phyloP scores from a whole-genome alignment of 2,888 invertebrate genomes.

The Chrysolina oricalcia region DNA sequence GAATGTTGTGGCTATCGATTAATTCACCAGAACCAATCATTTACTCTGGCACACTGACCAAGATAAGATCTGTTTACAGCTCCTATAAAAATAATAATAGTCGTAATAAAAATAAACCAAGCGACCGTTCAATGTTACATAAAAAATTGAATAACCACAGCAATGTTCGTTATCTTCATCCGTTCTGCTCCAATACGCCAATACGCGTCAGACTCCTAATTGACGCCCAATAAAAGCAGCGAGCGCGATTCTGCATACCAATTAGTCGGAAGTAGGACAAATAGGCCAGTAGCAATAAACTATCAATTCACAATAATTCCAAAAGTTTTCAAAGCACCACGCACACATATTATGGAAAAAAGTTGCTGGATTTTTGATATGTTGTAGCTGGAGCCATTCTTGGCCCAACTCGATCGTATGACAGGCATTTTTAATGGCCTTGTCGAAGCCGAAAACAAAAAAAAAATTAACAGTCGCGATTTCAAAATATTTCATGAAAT shows the following conservation, averaged over 20 bases:
- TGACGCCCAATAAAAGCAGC: conserved; percentile 5
- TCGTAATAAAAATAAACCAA: not conserved
- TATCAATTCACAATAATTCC: too few species aligned
- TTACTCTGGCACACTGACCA: not conserved
- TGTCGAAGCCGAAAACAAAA: too few species aligned
- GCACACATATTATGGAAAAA: too few species aligned
- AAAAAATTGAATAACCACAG: conserved; percentile 2
- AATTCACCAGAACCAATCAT: not conserved
- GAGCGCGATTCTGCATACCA: not conserved
- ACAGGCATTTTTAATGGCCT: too few species aligned
- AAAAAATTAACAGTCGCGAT: too few species aligned
- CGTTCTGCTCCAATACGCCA: conserved; percentile 17
- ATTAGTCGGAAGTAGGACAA: conserved; percentile 7
- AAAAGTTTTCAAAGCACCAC: too few species aligned
- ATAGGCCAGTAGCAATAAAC: too few species aligned
- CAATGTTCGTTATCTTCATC: conserved; percentile 1
- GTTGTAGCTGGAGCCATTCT: too few species aligned
- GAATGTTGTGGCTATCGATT: too few species aligned
- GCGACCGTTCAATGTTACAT: conserved; percentile 6
- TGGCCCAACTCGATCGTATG: too few species aligned
- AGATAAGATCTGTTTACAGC: not conserved
- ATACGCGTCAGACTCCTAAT: conserved; percentile 14
- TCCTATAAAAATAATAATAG: not conserved
- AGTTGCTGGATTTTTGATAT: too few species aligned
- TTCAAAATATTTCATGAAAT: too few species aligned